Evolutionary conservation across 2,113 vertebrate genomes (phyloP).

Genomic region (Scatophagus argus): DNA sequence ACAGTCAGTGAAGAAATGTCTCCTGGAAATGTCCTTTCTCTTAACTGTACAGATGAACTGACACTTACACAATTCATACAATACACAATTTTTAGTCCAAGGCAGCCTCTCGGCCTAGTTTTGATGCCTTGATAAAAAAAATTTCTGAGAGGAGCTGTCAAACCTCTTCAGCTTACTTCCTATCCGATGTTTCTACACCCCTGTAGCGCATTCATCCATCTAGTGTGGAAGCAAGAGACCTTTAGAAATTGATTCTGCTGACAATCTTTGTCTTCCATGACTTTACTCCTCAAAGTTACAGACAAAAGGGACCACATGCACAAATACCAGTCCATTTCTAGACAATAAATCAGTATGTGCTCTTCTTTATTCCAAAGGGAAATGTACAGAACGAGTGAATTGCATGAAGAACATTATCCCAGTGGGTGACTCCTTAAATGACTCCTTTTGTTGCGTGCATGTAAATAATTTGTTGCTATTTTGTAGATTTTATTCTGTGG

Average conservation of each 20-base stretch:
- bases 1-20: neutral
- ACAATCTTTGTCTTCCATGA: neutral
- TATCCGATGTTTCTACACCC: neutral
- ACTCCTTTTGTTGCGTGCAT: neutral
- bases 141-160: neutral
- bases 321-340: neutral
- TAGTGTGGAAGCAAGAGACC: neutral
- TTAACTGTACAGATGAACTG: neutral
- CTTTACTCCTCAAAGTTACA: neutral
- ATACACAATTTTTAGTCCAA: neutral
- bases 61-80: neutral
- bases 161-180: neutral
- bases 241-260: neutral
- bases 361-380: neutral
- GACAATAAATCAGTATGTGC: neutral
- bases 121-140: neutral
- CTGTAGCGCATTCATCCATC: neutral
- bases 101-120: neutral
- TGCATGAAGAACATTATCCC: neutral
- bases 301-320: neutral
- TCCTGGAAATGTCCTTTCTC: too few relatives aligned
- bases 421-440: neutral
- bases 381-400: neutral
- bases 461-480: neutral
- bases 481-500: neutral